A percentile compares a stretch with the other conserved stretches of the same genome.
phyloP scores from a whole-genome alignment of 2,797 vertebrate genomes.

The Bradypus variegatus region DNA sequence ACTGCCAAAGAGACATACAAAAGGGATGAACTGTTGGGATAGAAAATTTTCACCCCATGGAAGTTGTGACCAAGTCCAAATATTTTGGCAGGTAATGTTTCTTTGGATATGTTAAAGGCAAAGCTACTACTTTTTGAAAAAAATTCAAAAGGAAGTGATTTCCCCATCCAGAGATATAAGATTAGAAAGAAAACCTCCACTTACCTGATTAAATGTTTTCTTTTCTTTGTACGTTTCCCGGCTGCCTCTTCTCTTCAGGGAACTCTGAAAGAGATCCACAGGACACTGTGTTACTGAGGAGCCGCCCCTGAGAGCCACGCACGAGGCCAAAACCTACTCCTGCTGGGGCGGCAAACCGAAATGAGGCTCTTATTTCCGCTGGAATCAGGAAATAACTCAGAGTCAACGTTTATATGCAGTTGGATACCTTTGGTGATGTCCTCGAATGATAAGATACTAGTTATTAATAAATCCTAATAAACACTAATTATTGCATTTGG shows the following conservation, averaged over 20 bases:
- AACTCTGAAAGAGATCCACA: conserved; percentile 79
- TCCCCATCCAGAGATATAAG: not conserved
- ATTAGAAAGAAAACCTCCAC: not conserved
- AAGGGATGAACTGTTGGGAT: not conserved
- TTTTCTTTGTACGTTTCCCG: conserved; percentile 95
- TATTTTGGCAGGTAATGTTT: conserved; percentile 43
- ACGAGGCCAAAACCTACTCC: not conserved
- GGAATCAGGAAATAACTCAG: not conserved
- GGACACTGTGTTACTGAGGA: conserved; percentile 46
- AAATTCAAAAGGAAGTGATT: not conserved
- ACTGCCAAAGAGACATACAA: not conserved
- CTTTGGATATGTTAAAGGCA: conserved; percentile 37
- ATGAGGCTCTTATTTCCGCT: not conserved
- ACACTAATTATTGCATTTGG: not conserved
- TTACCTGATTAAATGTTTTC: conserved; percentile 88
- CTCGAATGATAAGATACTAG: not conserved
- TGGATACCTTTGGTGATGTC: not conserved
- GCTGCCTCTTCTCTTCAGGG: conserved; percentile 90
- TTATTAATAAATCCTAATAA: not conserved
- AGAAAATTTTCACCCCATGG: conserved; percentile 35
- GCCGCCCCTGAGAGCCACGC: not conserved
- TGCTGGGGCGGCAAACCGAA: not conserved
- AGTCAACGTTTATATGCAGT: not conserved
- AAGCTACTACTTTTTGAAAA: conserved; percentile 25
- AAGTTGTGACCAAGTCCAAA: conserved; percentile 39